Percentiles rank a stretch among this genome's conserved stretches.
Conservation (phyloP, 2,888 invertebrate genomes). For the Heliconius ethilla region DNA sequence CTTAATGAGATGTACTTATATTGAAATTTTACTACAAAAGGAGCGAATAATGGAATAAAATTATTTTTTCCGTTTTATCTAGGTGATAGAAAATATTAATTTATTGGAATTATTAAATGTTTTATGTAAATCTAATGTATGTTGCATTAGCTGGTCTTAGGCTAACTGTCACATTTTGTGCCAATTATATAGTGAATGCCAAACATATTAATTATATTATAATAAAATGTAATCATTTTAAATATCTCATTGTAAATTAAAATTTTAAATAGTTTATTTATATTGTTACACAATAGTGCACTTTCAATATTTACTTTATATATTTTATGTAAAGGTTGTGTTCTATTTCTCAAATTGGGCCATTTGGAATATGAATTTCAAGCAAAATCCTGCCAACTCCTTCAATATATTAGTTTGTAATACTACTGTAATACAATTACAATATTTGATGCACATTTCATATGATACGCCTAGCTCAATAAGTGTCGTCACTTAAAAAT, state of each 20-base stretch:
- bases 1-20: constrained; percentile 60
- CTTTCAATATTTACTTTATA: constrained; percentile 49
- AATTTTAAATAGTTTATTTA: constrained; percentile 45
- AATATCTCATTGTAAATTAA: constrained; percentile 38
- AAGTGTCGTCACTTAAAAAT: constrained; percentile 79
- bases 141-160: constrained; percentile 52
- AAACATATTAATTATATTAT: constrained; percentile 53
- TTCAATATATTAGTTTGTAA: constrained; percentile 52
- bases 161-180: constrained; percentile 58
- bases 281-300: constrained; percentile 50
- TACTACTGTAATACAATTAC: constrained; percentile 77
- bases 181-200: constrained; percentile 73
- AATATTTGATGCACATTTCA: constrained; percentile 78
- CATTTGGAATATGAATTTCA: constrained; percentile 72
- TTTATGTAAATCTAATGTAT: constrained; percentile 51
- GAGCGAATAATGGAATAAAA: constrained; percentile 39
- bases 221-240: constrained; percentile 38
- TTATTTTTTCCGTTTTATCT: constrained; percentile 47
- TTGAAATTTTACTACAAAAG: constrained; percentile 47
- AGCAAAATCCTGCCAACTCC: constrained; percentile 79
- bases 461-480: constrained; percentile 80
- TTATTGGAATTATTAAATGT: constrained; percentile 50
- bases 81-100: constrained; percentile 50
- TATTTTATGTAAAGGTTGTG: constrained; percentile 69
- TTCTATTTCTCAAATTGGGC: constrained; percentile 51